A percentile compares a stretch with the other conserved stretches of the same genome.
These are phyloP conservation scores for Microctonus brassicae DNA, from an alignment of 2,888 invertebrate species.

Conservation along the genomic window DNA sequence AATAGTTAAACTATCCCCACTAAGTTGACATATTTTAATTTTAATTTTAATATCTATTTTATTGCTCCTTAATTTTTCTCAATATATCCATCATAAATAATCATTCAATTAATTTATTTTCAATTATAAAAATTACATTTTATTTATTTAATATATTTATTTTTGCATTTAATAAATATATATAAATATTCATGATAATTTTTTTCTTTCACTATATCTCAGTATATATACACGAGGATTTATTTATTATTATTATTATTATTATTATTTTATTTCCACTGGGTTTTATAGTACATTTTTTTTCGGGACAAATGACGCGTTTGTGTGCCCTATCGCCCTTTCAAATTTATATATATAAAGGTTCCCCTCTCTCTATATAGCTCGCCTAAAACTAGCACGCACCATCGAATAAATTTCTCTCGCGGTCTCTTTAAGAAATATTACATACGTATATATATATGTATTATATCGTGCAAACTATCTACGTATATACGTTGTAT, in stretches of 20 bases:
- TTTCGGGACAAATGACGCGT: constrained; percentile 39
- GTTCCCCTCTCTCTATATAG: neutral
- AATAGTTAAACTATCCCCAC: constrained; percentile 27
- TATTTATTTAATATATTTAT: no score
- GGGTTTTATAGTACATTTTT: constrained; percentile 18
- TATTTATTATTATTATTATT: no score
- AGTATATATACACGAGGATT: no score
- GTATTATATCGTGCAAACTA: constrained; percentile 1
- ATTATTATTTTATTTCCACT: neutral
- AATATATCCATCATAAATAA: no score
- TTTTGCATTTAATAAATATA: no score
- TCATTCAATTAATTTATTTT: no score
- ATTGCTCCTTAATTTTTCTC: no score
- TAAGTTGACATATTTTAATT: neutral
- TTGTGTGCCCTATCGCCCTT: constrained; percentile 36
- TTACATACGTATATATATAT: neutral
- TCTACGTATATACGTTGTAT: neutral
- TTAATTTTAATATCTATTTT: constrained; percentile 10
- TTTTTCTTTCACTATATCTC: no score
- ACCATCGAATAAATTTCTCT: constrained; percentile 15
- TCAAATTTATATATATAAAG: neutral
- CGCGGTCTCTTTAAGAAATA: constrained; percentile 8
- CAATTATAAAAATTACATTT: no score
- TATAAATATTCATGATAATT: no score
- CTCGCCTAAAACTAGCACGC: constrained; percentile 24